phyloP scores from a whole-genome alignment of 2,797 vertebrate genomes.

The Todus mexicanus region DNA sequence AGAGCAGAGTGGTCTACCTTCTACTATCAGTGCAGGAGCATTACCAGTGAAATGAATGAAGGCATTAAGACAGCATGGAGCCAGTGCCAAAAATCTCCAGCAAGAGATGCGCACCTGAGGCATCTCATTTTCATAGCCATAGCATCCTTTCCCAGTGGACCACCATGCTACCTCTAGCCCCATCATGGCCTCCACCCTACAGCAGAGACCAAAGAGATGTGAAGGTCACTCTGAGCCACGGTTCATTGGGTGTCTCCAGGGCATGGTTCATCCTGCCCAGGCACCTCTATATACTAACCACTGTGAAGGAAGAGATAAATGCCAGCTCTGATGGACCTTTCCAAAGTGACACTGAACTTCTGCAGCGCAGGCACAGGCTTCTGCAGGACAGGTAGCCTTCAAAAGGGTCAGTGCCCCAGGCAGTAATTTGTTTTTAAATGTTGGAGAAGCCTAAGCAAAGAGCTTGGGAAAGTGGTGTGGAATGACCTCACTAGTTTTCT shows the following conservation, averaged over 20 bases:
- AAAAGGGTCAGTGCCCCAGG: fast-evolving
- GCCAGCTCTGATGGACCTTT: neutral
- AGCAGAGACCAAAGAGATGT: neutral
- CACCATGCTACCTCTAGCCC: neutral
- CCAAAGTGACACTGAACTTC: neutral
- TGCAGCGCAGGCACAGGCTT: neutral
- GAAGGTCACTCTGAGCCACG: neutral
- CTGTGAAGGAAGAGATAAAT: neutral
- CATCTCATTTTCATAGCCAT: neutral
- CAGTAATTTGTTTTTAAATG: neutral
- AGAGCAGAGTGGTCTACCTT: neutral
- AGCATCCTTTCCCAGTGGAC: neutral
- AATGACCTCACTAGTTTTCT: neutral
- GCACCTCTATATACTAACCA: neutral
- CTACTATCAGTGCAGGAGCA: neutral
- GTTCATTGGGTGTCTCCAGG: neutral
- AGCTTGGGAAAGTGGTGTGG: neutral
- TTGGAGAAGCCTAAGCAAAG: neutral
- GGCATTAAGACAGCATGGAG: neutral
- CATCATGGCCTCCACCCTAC: neutral
- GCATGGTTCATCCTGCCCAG: neutral
- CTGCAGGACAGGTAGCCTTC: neutral
- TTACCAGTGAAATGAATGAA: neutral
- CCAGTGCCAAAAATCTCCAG: neutral
- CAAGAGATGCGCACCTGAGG: neutral